These are phyloP conservation scores for Taeniopygia guttata DNA, from an alignment of 2,797 vertebrate species.

Conservation along the genomic window DNA sequence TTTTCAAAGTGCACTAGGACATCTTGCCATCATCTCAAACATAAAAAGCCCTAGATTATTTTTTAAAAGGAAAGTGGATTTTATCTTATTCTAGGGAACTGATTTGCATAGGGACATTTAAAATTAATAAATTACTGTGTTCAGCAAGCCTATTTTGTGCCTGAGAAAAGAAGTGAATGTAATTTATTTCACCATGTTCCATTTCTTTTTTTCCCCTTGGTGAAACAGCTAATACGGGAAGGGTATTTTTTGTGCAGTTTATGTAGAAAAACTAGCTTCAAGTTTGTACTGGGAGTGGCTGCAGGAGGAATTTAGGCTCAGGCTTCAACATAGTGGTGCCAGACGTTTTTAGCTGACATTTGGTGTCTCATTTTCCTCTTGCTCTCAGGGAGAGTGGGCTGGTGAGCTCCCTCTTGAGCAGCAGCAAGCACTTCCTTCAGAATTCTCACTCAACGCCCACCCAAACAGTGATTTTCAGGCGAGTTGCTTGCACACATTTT, in stretches of 20 bases:
- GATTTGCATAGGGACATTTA: conserved; percentile 67
- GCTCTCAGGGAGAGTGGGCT: conserved; percentile 1
- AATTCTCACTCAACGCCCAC: not conserved
- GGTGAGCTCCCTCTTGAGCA: not conserved
- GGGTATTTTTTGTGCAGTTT: conserved; percentile 9
- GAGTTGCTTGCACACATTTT: not conserved
- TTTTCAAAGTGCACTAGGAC: conserved; percentile 32
- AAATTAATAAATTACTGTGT: conserved; percentile 64
- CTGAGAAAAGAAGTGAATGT: conserved; percentile 39
- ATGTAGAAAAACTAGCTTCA: not conserved
- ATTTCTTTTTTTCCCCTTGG: conserved; percentile 9
- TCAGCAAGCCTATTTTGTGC: conserved; percentile 60
- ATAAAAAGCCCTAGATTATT: conserved; percentile 61
- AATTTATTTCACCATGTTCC: conserved; percentile 52
- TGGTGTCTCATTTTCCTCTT: not conserved
- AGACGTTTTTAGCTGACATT: conserved; percentile 30
- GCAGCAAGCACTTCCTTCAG: conserved; percentile 17
- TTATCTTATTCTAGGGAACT: conserved; percentile 63
- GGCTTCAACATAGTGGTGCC: conserved; percentile 8
- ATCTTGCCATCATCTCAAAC: conserved; percentile 62
- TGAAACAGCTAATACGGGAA: conserved; percentile 18
- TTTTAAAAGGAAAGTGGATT: conserved; percentile 63
- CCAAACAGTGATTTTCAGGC: not conserved
- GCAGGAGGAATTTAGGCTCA: not conserved
- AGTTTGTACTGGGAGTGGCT: not conserved